Conservation (phyloP, 2,888 invertebrate genomes). For the Geotrupes spiniger region DNA sequence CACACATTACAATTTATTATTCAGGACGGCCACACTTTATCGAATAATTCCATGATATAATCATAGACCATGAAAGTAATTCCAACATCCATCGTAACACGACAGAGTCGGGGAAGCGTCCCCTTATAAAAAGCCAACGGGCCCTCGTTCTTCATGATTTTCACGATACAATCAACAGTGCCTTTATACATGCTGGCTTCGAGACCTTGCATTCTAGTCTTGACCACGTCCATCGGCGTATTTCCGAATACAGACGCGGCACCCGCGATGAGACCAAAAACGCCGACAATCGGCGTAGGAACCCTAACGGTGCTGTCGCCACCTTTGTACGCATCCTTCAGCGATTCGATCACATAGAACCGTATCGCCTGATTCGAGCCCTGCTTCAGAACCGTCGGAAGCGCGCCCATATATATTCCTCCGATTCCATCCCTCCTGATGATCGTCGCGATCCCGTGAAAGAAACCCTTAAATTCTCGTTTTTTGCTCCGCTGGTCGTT, state of each 20-base stretch:
- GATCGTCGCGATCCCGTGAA: conserved; percentile 88
- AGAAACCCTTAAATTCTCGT: conserved; percentile 89
- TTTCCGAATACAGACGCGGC: conserved; percentile 98
- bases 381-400: conserved; percentile 96
- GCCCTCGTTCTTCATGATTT: conserved; percentile 94
- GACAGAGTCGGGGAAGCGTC: conserved; percentile 90
- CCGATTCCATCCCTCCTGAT: conserved; percentile 77
- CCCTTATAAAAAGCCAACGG: conserved; percentile 97
- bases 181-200: conserved; percentile 94
- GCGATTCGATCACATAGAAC: conserved; percentile 95
- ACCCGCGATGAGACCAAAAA: conserved; percentile 93
- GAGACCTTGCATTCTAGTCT: conserved; percentile 99
- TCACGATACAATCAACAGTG: conserved; percentile 86
- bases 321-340: conserved; percentile 88
- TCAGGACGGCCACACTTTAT: conserved; percentile 83
- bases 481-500: conserved; percentile 92
- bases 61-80: conserved; percentile 99
- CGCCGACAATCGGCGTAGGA: conserved; percentile 84
- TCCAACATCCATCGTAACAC: conserved; percentile 96
- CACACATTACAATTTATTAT: too few relatives aligned
- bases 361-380: conserved; percentile 98
- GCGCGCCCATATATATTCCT: conserved; percentile 89
- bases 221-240: conserved; percentile 97
- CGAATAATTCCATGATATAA: conserved; percentile 95
- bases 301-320: conserved; percentile 80